phyloP scores from a whole-genome alignment of 1,140 invertebrate species.

The Nasonia vitripennis region DNA sequence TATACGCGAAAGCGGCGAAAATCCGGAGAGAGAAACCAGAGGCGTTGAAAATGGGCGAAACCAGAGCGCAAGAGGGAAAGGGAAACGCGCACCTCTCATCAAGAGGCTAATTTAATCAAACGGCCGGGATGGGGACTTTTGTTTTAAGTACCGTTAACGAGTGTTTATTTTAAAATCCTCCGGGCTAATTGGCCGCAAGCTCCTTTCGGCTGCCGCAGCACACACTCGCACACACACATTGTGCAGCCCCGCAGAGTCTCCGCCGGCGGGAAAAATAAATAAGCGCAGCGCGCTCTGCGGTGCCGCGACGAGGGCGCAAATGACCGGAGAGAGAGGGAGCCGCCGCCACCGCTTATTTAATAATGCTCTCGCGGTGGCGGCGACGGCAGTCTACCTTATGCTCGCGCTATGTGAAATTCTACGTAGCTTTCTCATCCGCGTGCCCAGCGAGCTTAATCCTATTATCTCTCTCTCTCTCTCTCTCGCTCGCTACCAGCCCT shows the following conservation, averaged over 20 bases:
- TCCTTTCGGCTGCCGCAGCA: conserved; percentile 34
- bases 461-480: neutral
- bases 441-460: conserved; percentile 3
- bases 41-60: neutral
- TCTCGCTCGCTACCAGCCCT: neutral
- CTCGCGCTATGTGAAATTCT: neutral
- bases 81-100: neutral
- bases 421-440: neutral
- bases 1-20: neutral
- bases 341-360: conserved; percentile 54
- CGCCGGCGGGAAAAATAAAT: conserved; percentile 61
- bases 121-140: conserved; percentile 50
- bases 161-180: conserved; percentile 69
- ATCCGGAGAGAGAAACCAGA: neutral
- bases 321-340: conserved; percentile 7
- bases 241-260: conserved; percentile 33
- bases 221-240: neutral
- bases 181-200: conserved; percentile 65
- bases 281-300: conserved; percentile 46
- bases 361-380: conserved; percentile 42
- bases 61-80: neutral
- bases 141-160: conserved; percentile 68
- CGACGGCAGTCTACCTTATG: neutral
- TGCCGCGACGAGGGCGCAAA: conserved; percentile 48
- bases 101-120: conserved; percentile 63